Evolutionary conservation across 2,113 vertebrate species (phyloP).

Genomic region (Caretta caretta): DNA sequence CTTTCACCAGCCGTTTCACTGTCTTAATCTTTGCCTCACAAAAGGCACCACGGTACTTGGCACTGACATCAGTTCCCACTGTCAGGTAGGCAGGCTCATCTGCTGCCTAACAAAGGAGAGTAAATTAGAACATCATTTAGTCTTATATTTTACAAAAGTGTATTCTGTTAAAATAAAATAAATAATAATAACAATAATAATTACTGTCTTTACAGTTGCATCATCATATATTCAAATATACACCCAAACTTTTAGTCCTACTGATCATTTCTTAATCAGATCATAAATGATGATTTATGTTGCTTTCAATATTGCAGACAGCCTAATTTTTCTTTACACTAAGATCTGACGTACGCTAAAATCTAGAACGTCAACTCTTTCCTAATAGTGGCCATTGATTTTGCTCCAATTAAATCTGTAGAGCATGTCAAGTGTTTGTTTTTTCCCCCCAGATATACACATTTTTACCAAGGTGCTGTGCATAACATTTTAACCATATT

Average conservation of each 20-base stretch:
- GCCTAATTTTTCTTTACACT: neutral
- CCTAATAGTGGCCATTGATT: neutral
- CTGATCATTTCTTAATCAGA: neutral
- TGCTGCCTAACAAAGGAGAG: conserved; percentile 85
- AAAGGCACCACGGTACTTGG: conserved; percentile 99
- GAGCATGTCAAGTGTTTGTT: neutral
- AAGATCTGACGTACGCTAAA: neutral
- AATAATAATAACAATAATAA: too few species aligned
- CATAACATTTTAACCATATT: neutral
- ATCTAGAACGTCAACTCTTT: neutral
- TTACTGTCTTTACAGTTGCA: neutral
- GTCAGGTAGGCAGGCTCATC: conserved; percentile 99
- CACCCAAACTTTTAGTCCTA: neutral
- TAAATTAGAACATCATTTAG: neutral
- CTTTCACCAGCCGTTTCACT: conserved; percentile 97
- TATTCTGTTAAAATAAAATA: neutral
- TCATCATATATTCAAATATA: accelerated
- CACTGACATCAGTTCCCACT: conserved; percentile 98
- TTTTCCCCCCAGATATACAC: neutral
- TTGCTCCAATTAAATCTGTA: neutral
- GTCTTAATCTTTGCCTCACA: conserved; percentile 99
- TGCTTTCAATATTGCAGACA: neutral
- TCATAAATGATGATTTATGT: accelerated
- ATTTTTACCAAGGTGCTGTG: neutral
- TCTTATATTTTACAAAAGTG: neutral